Evolutionary conservation across 2,888 invertebrate genomes (phyloP).

Genomic region (Amiota communis): DNA sequence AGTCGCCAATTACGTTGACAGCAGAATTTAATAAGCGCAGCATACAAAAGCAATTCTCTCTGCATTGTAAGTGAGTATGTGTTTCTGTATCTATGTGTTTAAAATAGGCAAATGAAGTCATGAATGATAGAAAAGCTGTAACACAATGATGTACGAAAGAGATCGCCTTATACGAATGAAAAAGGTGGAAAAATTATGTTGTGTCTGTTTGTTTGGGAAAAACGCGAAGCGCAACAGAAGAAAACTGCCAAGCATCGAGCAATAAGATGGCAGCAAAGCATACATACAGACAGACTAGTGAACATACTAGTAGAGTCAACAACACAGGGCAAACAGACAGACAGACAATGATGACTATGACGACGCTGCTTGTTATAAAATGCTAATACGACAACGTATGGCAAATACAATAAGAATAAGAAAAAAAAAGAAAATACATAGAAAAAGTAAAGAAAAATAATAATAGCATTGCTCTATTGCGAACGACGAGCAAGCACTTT

Average conservation of each 20-base stretch:
- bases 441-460: conserved; percentile 10
- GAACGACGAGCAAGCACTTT: conserved; percentile 53
- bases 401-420: conserved; percentile 36
- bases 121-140: conserved; percentile 54
- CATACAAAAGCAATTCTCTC: not conserved
- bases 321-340: not conserved
- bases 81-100: not conserved
- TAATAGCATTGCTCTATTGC: conserved; percentile 14
- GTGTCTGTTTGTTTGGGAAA: conserved; percentile 4
- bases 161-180: conserved; percentile 40
- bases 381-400: conserved; percentile 60
- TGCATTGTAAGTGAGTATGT: no score
- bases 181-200: conserved; percentile 13
- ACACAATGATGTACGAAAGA: conserved; percentile 50
- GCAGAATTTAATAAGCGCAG: conserved; percentile 59
- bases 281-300: not conserved
- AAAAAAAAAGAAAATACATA: not conserved
- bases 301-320: no score
- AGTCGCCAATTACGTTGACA: conserved; percentile 61
- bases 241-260: conserved; percentile 24
- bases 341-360: conserved; percentile 15
- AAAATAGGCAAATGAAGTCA: conserved; percentile 60
- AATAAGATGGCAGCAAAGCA: conserved; percentile 41
- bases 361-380: conserved; percentile 64
- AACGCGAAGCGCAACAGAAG: conserved; percentile 22